Evolutionary conservation across 2,888 invertebrate species (phyloP), one percentile per base, ranked within the genome.

Genomic region (Kuschelorhynchus macadamiae): DNA sequence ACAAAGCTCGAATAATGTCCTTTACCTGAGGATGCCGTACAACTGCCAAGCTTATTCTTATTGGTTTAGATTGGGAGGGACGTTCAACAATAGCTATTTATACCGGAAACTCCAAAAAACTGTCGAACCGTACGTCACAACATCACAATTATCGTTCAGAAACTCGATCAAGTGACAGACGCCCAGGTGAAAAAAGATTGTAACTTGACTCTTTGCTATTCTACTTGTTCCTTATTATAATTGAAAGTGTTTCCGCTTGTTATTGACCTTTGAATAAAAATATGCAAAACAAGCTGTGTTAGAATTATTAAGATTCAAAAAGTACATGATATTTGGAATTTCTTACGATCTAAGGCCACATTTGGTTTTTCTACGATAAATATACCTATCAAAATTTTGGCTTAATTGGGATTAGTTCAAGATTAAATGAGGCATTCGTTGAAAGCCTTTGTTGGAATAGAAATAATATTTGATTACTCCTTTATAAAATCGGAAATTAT

Each of bases 51-150:
- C 62, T 67, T 42, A 62, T 57, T 67, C 63, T 63, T 68, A 68
- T 68, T 63, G 63, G 68, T 68, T 63, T 68, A 52, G 41, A 53
- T 50, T 52, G 57, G 63, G 68, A 64, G 55, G 68, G 63, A 59
- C 61, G 67, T 53, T 59, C 25, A 52, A 61, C 62, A 56, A 67
- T 62, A 57, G 32, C 49, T 62, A 30, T 56, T 36, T 55, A 49
- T 62, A 59, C 68, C 68, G 68, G 68, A 68, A 68, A 64, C 59
- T 57, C 36, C 56, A 55, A 62, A 68, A 64, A 61, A 60, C 61
- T 62, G 57, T 62, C 67, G 62, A 67, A 50, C 12, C 47, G 16
- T 50, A 68, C 64, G 68, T 68, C 68, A 68, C 63, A 68, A 68
- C 64, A 68, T 68, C 52, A 62, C 64, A 59, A 68, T 68, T 68